Percentiles rank a stretch among this genome's conserved stretches.
Conservation (phyloP, 2,113 vertebrate genomes). For the Peromyscus leucopus region DNA sequence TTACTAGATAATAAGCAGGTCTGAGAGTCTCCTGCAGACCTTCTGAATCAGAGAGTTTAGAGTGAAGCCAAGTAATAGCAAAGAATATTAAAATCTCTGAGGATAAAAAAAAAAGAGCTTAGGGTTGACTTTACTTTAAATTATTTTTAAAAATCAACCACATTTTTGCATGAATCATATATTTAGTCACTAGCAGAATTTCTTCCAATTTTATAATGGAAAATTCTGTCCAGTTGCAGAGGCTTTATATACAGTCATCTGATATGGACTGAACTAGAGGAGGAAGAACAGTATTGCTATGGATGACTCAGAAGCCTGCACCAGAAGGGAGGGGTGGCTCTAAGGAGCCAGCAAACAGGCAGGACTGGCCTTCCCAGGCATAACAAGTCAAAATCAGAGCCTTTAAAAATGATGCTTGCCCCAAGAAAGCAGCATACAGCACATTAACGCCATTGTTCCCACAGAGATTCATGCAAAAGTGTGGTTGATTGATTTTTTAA, state of each 20-base stretch:
- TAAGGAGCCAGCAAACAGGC: background rate
- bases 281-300: background rate
- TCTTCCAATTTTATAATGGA: slow-evolving; percentile 54
- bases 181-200: slow-evolving; percentile 54
- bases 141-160: slow-evolving; percentile 58
- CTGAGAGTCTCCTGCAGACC: background rate
- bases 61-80: background rate
- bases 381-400: background rate
- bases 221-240: slow-evolving; percentile 21
- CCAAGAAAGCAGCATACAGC: background rate
- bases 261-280: background rate
- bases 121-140: slow-evolving; percentile 31
- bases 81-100: background rate
- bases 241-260: background rate
- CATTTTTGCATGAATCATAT: slow-evolving; percentile 63
- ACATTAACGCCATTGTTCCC: background rate
- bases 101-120: background rate
- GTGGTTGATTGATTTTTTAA: slow-evolving; percentile 39
- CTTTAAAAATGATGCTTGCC: background rate
- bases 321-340: background rate
- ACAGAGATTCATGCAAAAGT: slow-evolving; percentile 41
- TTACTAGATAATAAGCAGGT: slow-evolving; percentile 18
- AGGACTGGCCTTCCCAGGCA: background rate
- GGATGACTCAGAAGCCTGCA: background rate
- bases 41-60: background rate